Evolutionary conservation across 2,113 vertebrate species (phyloP), one percentile per base, ranked within the genome.

Genomic region (Seriola dumerili): DNA sequence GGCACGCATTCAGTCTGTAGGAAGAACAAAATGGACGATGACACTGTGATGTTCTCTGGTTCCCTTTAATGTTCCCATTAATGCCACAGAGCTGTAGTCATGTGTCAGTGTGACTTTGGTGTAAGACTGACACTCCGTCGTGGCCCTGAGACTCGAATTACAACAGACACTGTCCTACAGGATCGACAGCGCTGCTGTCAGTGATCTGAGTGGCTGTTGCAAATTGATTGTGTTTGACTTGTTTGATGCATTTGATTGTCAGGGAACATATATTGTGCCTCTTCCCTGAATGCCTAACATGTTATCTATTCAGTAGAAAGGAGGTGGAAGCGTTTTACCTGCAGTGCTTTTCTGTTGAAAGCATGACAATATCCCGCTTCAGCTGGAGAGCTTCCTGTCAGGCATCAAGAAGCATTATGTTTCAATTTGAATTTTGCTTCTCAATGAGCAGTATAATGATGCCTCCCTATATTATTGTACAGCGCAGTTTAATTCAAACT

Each of bases 151-250:
- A 77, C 64, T 75, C 16, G 11, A 74, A 87, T 85, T 59, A 76
- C 84, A 76, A 57, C 81, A 83, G 70, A 85, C 73, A 58, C 52
- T 21, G 42, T 82, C 72, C 76, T 81, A 76, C 46, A 68, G 63
- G 80, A 85, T 58, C 7, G 8, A 65, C 52, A 12, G 64, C n/a
- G 3, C 72, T 21, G 76, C 75, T 87, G 90, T 83, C 86, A 81
- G 59, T 34, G 67, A 67, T 85, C 78, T 50, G 8, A 84, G 65
- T 32, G 64, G 68, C 85, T 72, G 72, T n/a, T 82, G 40, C 65
- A 79, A 32, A 32, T 32, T 86, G 88, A 89, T 87, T 14, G 65
- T 87, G 88, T 91, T 87, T 88, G 84, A 88, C 85, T 76, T 85
- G 78, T 90, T 72, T 67, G 61, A 87, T 68, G 34, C 74, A 34